Evolutionary conservation across 1,140 invertebrate species (phyloP).

Genomic region (Limonius californicus): DNA sequence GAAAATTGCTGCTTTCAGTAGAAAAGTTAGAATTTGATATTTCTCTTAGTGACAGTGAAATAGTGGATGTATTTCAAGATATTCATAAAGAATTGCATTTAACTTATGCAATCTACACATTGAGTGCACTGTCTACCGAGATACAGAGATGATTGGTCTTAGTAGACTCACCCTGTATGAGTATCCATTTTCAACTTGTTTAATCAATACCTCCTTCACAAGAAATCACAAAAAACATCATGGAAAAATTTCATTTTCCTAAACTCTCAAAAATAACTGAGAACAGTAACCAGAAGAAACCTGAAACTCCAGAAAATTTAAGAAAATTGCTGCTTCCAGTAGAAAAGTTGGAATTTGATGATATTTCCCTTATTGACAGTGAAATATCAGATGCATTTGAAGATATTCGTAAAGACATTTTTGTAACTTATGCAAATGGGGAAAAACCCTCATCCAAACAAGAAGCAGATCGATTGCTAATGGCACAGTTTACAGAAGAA

Average conservation of each 20-base stretch:
- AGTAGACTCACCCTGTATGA: no score
- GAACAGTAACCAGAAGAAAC: not conserved
- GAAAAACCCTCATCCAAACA: constrained; percentile 29
- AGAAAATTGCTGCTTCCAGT: constrained; percentile 26
- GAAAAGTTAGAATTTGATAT: constrained; percentile 19
- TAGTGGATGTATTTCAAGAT: constrained; percentile 35
- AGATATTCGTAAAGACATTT: constrained; percentile 32
- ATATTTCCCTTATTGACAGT: constrained; percentile 22
- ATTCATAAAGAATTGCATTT: constrained; percentile 31
- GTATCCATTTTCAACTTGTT: no score
- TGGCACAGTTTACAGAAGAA: constrained; percentile 32
- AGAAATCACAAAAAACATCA: no score
- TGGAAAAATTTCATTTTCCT: not conserved
- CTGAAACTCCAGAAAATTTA: not conserved
- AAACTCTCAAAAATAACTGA: not conserved
- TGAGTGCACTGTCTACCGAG: no score
- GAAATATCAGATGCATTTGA: constrained; percentile 35
- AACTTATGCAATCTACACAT: not conserved
- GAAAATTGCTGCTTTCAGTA: constrained; percentile 26
- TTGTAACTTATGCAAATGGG: constrained; percentile 16
- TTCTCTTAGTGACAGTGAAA: constrained; percentile 27
- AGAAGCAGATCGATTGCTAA: constrained; percentile 31
- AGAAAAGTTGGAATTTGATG: constrained; percentile 19
- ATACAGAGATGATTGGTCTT: no score
- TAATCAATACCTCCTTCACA: no score